Base-by-base conservation (phyloP, 2,888 invertebrate genomes). In the Magallana nippona region DNA sequence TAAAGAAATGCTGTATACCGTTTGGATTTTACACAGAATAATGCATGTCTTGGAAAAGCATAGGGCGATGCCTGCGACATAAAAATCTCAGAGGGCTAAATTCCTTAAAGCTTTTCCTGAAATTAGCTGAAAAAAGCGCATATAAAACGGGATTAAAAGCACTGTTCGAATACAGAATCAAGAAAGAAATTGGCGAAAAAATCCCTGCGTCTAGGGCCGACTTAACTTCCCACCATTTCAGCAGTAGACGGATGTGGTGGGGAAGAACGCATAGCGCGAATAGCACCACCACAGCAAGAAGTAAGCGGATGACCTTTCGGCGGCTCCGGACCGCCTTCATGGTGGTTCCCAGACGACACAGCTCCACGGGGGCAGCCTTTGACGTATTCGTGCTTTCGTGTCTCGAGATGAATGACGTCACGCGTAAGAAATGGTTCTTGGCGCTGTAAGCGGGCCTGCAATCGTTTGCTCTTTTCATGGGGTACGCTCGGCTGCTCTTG, bases 181-280 rank as follows among this genome's bases (percentile, higher is more conserved):
- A 96, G 94, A 97, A 98, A 44, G 97, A 97, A 86, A 97, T 95
- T 1, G 98, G 98, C 13, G 97, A 97, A 86, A 98, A 95, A 22
- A 91, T 77, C 44, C 89, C 86, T 8, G 87, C 84, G 22, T 86
- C 82, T 96, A 96, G 78, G 19, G 85, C 86, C 10, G 87, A 83
- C 57, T 87, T 83, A 92, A 97, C 96, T 93, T 88, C 80, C 97
- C 97, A 97, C 94, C 97, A 96, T 93, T 97, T 97, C 97, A 97
- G 97, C 95, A 97, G 96, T 13, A 91, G 86, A n/a, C 91, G 88
- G 60, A 93, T 97, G 94, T 98, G 98, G 94, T 97, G 97, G 0
- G 98, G 98, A 86, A 98, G 95, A 94, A 98, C 97, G 95, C 98
- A 98, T 60, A 98, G 93, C 19, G 98, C 97, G 94, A 98, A 98